Evolutionary conservation across 2,797 vertebrate species (phyloP).

Genomic region (Pteropus rufus): DNA sequence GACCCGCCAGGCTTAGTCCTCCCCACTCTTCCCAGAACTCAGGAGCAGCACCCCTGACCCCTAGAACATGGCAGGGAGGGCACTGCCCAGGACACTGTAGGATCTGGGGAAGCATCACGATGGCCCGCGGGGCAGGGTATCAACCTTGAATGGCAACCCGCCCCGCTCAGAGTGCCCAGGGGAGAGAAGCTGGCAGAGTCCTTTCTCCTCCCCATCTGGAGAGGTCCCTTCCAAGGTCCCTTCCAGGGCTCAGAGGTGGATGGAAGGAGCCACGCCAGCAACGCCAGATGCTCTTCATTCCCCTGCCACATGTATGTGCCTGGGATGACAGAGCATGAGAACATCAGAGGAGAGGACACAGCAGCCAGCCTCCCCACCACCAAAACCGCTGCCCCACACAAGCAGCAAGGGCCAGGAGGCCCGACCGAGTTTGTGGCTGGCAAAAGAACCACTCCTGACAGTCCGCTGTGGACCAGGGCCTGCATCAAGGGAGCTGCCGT

Average conservation of each 20-base stretch:
- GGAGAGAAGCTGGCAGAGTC: neutral
- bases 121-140: neutral
- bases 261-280: neutral
- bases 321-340: neutral
- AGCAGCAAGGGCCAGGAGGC: neutral
- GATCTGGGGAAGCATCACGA: neutral
- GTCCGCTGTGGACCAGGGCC: neutral
- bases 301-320: neutral
- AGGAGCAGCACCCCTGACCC: neutral
- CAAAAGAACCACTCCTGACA: neutral
- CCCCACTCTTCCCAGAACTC: neutral
- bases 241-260: neutral
- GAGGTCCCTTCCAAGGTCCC: neutral
- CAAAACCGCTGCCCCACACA: neutral
- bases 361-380: neutral
- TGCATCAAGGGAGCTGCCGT: neutral
- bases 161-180: neutral
- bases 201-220: neutral
- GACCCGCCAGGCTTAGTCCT: fast-evolving
- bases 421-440: neutral
- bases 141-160: neutral
- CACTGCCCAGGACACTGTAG: fast-evolving
- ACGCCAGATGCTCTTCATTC: neutral
- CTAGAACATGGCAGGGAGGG: neutral
- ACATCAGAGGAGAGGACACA: fast-evolving